Evolutionary conservation across 2,888 invertebrate genomes (phyloP), one percentile per base, ranked within the genome.

Genomic region (Marasmarcha lunaedactyla): DNA sequence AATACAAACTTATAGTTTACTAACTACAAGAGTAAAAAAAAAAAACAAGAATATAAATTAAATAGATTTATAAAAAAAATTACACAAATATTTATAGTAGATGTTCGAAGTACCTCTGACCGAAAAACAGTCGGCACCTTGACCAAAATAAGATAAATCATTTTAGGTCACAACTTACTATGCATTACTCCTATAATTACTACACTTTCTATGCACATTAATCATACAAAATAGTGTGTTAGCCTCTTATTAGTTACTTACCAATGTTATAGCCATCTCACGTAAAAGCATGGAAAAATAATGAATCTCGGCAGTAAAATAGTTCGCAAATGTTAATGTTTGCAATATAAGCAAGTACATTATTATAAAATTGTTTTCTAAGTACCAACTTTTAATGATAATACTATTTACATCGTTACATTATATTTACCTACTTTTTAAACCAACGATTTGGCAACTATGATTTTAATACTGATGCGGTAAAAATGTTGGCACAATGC

Each of bases 401-500:
- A 63, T 60, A 67, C 62, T 79, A 78, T 78, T 63, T 81, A 81
- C 78, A 81, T 69, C 69, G 61, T 66, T 71, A 59, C 67, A 69
- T 63, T 20, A n/a, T n/a, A 20, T 20, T 5, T 5, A 20, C 55
- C 71, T 74, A 76, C 67, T 56, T 68, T 66, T 65, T 63, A 62
- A n/a, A 69, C 64, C 65, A 70, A 59, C 61, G 57, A 54, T 74
- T 79, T 79, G 79, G 78, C 78, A 74, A 73, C 77, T 81, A 79
- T 72, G 51, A 56, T 60, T 76, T 20, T 71, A 83, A 84, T 84
- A 84, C 83, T 84, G 84, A 77, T 71, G 71, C 76, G 84, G 83
- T 84, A 84, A 84, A 84, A 84, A 83, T 76, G 78, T 79, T 84
- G 83, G 84, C 84, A 84, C 81, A 65, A 61, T 68, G 20, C 52